These are phyloP conservation scores for Chiroxiphia lanceolata DNA, from an alignment of 2,797 vertebrate species.

Conservation along the genomic window DNA sequence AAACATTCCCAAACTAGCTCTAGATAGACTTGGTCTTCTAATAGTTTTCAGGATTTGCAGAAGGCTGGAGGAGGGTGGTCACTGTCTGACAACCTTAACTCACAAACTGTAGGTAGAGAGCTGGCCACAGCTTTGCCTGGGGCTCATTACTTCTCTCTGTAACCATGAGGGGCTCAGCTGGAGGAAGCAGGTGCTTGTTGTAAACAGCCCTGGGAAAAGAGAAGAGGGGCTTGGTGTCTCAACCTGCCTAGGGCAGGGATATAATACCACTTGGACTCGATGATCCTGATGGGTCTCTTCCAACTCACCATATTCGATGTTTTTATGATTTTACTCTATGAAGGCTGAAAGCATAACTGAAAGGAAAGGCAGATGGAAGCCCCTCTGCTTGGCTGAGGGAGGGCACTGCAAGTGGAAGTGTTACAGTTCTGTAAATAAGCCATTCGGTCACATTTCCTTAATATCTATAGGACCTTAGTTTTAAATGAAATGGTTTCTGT, in stretches of 20 bases:
- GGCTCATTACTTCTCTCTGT: not conserved
- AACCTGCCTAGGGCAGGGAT: not conserved
- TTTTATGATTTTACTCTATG: not conserved
- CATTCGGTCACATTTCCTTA: not conserved
- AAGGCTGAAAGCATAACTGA: not conserved
- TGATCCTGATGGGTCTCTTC: not conserved
- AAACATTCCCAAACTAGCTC: not conserved
- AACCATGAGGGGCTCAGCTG: not conserved
- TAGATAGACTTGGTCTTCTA: not conserved
- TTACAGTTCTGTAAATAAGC: not conserved
- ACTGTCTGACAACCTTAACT: not conserved
- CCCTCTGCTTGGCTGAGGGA: not conserved
- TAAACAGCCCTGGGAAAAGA: not conserved
- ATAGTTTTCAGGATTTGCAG: not conserved
- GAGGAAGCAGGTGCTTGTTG: not conserved
- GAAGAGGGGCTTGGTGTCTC: fast-evolving
- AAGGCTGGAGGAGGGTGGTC: not conserved
- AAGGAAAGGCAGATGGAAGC: not conserved
- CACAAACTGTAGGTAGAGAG: not conserved
- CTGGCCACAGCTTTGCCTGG: not conserved
- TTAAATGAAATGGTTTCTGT: not conserved
- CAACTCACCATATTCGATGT: not conserved
- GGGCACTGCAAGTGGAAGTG: not conserved
- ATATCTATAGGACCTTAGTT: not conserved
- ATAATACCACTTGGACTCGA: fast-evolving